Conservation (phyloP, 2,888 invertebrate species). For the Harpalus rufipes region DNA sequence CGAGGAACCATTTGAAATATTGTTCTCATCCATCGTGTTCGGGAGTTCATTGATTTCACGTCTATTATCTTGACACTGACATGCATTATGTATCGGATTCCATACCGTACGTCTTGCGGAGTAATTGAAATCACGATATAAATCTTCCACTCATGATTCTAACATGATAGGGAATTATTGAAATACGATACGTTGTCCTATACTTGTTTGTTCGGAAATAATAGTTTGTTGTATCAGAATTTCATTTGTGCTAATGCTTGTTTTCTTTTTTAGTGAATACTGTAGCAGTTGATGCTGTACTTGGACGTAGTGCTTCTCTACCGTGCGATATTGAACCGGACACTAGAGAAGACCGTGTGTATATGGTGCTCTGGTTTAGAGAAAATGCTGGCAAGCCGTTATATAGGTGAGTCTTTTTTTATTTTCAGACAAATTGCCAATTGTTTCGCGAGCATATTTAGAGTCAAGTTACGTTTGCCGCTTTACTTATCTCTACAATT, state of each 20-base stretch:
- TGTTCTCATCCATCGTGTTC: conserved; percentile 52
- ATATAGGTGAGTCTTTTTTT: conserved; percentile 85
- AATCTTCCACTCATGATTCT: conserved; percentile 36
- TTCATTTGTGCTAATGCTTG: not conserved
- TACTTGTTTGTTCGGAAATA: not conserved
- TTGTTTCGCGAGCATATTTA: not conserved
- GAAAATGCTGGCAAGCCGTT: conserved; percentile 92
- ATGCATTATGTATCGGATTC: conserved; percentile 55
- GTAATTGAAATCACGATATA: conserved; percentile 58
- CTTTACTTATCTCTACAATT: no score
- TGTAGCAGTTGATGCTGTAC: conserved; percentile 88
- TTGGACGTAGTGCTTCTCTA: conserved; percentile 89
- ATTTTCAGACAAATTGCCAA: not conserved
- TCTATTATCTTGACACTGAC: conserved; percentile 60
- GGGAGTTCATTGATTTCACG: conserved; percentile 60
- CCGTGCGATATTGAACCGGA: conserved; percentile 94
- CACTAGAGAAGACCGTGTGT: conserved; percentile 90
- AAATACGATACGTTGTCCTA: not conserved
- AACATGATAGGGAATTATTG: not conserved
- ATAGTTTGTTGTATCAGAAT: not conserved
- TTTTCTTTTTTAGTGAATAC: conserved; percentile 81
- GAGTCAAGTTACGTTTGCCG: no score
- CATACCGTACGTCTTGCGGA: conserved; percentile 22
- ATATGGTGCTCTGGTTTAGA: conserved; percentile 95
- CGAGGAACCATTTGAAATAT: conserved; percentile 55